Evolutionary conservation across 2,113 vertebrate species (phyloP).

Genomic region (Sebastes fasciatus): DNA sequence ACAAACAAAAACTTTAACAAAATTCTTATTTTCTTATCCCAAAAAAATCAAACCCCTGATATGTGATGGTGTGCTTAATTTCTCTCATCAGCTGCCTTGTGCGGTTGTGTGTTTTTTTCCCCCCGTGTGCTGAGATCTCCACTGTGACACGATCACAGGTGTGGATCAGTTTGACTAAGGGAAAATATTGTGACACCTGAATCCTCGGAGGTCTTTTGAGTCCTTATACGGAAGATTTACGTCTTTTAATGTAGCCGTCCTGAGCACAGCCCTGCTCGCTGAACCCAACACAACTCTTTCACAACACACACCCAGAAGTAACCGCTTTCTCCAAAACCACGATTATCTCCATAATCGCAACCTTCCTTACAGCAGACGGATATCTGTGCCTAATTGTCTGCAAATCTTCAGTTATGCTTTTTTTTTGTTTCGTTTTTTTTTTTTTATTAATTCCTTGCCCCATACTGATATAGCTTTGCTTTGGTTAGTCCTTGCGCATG

Average conservation of each 20-base stretch:
- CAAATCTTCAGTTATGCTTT: conserved; percentile 51
- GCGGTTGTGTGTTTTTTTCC: conserved; percentile 1
- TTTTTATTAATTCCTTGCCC: conserved; percentile 62
- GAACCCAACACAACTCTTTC: conserved; percentile 37
- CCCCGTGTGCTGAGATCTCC: conserved; percentile 17
- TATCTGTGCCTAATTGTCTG: conserved; percentile 60
- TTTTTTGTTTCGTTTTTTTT: conserved; percentile 26
- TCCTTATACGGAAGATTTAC: conserved; percentile 25
- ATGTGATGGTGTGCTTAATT: conserved; percentile 67
- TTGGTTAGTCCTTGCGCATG: conserved; percentile 78
- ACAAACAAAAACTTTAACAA: conserved; percentile 17
- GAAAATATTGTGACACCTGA: conserved; percentile 5
- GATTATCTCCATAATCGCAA: conserved; percentile 43
- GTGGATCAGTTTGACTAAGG: conserved; percentile 19
- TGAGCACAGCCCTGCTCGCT: conserved; percentile 63
- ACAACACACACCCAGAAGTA: conserved; percentile 52
- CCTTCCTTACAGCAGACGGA: conserved; percentile 52
- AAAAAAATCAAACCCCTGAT: conserved; percentile 38
- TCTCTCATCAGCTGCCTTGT: conserved; percentile 52
- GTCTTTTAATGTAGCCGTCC: conserved; percentile 42
- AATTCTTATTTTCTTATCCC: background rate
- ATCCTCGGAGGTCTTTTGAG: conserved; percentile 20
- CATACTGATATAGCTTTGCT: conserved; percentile 75
- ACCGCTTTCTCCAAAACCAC: conserved; percentile 41
- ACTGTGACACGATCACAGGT: conserved; percentile 32